Conservation (phyloP, 2,888 invertebrate genomes). For the Muscina levida region DNA sequence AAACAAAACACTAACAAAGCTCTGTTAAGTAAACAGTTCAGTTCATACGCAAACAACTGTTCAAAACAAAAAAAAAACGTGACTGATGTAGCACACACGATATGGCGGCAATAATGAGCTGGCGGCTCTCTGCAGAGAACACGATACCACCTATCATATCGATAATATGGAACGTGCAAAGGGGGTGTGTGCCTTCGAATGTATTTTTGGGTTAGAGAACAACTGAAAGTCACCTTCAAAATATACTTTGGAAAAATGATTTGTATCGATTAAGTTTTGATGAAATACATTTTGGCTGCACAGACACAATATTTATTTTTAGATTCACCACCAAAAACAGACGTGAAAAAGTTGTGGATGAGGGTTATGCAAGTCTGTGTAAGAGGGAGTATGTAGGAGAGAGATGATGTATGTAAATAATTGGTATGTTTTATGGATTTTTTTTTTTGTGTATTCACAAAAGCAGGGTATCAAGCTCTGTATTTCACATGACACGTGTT, state of each 20-base stretch:
- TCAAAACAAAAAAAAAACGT: constrained; percentile 47
- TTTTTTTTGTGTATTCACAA: too few relatives aligned
- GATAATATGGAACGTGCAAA: constrained; percentile 24
- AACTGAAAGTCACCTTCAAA: constrained; percentile 57
- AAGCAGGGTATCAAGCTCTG: too few relatives aligned
- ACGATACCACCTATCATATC: constrained; percentile 34
- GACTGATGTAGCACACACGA: constrained; percentile 49
- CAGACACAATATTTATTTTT: constrained; percentile 11
- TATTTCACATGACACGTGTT: too few relatives aligned
- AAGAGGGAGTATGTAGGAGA: too few relatives aligned
- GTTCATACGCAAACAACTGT: background rate
- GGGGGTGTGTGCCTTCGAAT: background rate
- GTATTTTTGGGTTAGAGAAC: constrained; percentile 20
- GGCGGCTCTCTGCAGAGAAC: background rate
- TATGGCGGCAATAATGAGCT: constrained; percentile 6
- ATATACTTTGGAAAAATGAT: constrained; percentile 24
- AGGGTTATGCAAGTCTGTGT: too few relatives aligned
- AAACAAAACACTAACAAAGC: constrained; percentile 24
- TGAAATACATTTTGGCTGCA: constrained; percentile 38
- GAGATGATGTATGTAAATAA: too few relatives aligned
- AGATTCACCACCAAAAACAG: constrained; percentile 61
- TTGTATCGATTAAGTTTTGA: constrained; percentile 29
- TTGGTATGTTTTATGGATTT: too few relatives aligned
- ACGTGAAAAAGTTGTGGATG: constrained; percentile 11
- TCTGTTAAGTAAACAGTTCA: background rate